Base-by-base conservation (phyloP, 2,888 invertebrate species). In the Xanthia togata region DNA sequence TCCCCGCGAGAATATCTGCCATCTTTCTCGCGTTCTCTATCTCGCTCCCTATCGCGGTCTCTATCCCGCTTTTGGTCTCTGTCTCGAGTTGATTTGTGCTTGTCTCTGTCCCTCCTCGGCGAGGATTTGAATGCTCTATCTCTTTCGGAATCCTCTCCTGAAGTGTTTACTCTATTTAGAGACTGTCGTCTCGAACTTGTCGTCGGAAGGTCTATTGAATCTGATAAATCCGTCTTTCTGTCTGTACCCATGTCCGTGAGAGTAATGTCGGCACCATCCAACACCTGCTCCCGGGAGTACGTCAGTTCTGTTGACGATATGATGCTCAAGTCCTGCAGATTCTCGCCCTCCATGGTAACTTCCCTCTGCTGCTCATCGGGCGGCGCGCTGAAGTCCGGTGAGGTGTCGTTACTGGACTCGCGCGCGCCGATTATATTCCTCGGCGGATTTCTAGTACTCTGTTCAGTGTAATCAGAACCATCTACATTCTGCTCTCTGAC, bases 341-440 rank as follows among this genome's bases (percentile, higher is more conserved):
- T 97, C 88, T 97, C 97, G 0, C 97, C 97, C 86, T 97, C 97
- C 93, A 97, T 95, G 62, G 95, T 96, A 20, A 97, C 91, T 88
- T 97, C 97, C 55, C 97, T 93, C 82, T 97, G 97, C 71, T 94
- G 93, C 20, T 93, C 94, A 31, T 93, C 94, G 2, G 92, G 90
- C 17, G 93, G 88, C 23, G 93, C 87, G 69, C 87, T 88, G 71
- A 89, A 94, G 44, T 94, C 94, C 0, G 92, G 90, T 1, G 94
- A 88, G 0, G 90, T 87, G 14, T 92, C 92, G 67, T 89, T 91
- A 64, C 78, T 82, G 23, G 87, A 77, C 67, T 94, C 95, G 12
- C 92, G 88, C 0, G 90, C 92, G 14, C 94, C 94, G 3, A 94
- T 91, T 35, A 94, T 80, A 72, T 91, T 94, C 63, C 95, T 88